Percentiles rank a stretch among this genome's conserved stretches.
These are phyloP conservation scores for Camelus bactrianus DNA, from an alignment of 2,113 vertebrate species.

Conservation along the genomic window DNA sequence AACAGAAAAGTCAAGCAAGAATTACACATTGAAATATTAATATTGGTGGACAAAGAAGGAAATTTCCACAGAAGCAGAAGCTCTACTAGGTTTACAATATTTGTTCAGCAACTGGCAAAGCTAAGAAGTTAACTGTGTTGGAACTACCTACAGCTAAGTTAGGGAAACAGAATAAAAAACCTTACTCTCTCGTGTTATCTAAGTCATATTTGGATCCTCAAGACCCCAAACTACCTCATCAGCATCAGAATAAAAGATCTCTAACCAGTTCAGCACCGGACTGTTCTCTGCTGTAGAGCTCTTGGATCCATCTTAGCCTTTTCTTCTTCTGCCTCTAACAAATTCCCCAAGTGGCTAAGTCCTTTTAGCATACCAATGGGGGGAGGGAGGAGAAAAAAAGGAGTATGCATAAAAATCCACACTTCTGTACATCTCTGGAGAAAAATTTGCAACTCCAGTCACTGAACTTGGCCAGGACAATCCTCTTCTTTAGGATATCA, in stretches of 20 bases:
- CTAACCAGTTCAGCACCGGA: slow-evolving; percentile 10
- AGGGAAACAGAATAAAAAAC: background rate
- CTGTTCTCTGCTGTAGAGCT: background rate
- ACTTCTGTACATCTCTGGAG: background rate
- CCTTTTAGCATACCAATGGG: background rate
- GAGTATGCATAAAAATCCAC: background rate
- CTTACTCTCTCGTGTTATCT: background rate
- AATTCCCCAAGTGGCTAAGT: slow-evolving; percentile 21
- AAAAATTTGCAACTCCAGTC: slow-evolving; percentile 17
- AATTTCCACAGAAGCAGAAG: slow-evolving; percentile 41
- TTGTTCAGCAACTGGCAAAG: slow-evolving; percentile 44
- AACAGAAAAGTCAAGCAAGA: background rate
- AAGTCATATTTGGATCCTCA: background rate
- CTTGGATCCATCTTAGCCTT: background rate
- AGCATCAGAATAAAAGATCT: slow-evolving; percentile 34
- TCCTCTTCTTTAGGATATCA: slow-evolving; percentile 47
- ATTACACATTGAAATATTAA: slow-evolving; percentile 35
- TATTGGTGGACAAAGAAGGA: background rate
- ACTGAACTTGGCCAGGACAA: slow-evolving; percentile 50
- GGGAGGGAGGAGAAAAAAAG: background rate
- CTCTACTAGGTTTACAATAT: background rate
- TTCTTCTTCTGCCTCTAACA: background rate
- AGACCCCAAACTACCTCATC: slow-evolving; percentile 49
- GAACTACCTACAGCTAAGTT: background rate
- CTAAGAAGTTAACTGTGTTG: slow-evolving; percentile 53